Evolutionary conservation across 1,140 invertebrate species (phyloP).

Genomic region (Caenorhabditis elegans): DNA sequence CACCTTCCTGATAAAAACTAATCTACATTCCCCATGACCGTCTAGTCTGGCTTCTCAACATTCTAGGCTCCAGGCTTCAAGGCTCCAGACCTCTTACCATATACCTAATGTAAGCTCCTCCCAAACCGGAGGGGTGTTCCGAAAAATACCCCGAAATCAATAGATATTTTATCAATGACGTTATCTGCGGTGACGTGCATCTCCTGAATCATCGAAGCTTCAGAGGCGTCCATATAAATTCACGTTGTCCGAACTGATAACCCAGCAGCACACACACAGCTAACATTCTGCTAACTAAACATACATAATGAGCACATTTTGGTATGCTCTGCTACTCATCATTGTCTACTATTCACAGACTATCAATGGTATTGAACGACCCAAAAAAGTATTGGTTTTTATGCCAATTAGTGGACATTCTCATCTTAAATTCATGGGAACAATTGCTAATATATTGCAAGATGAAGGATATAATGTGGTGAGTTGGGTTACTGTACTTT

Average conservation of each 20-base stretch:
- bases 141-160: neutral
- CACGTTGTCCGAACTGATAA: neutral
- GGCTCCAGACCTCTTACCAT: neutral
- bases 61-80: neutral
- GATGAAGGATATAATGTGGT: conserved; percentile 21
- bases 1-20: neutral
- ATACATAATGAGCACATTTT: neutral
- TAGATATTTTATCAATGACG: neutral
- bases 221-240: conserved; percentile 6
- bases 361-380: neutral
- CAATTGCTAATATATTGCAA: conserved; percentile 7
- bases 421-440: conserved; percentile 25
- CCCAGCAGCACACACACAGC: too few species aligned
- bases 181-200: neutral
- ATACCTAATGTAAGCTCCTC: neutral
- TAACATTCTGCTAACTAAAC: neutral
- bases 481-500: too few species aligned
- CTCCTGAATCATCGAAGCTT: neutral
- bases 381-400: neutral
- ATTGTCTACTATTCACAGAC: too few species aligned
- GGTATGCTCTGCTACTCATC: neutral
- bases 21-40: neutral
- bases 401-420: neutral
- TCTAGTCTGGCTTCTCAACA: neutral
- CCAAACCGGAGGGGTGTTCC: neutral